Conservation (phyloP, 2,797 vertebrate species). For the Pagetopsis macropterus region DNA sequence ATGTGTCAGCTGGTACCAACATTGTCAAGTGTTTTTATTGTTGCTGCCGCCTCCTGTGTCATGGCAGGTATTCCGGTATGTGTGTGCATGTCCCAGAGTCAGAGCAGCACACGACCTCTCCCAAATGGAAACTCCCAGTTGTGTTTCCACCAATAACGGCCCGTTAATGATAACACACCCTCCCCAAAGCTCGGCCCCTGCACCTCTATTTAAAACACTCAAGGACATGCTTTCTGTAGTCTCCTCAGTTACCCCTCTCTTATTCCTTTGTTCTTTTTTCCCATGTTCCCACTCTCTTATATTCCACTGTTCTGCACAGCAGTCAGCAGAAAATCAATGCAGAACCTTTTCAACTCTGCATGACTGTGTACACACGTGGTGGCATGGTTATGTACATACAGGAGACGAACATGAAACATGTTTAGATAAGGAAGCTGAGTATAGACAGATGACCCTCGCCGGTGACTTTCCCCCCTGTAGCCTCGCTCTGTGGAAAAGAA, state of each 20-base stretch:
- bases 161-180: conserved; percentile 67
- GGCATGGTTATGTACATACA: conserved; percentile 31
- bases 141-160: conserved; percentile 72
- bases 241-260: neutral
- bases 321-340: conserved; percentile 39
- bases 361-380: conserved; percentile 44
- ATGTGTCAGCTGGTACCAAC: conserved; percentile 61
- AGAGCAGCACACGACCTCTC: conserved; percentile 54
- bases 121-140: conserved; percentile 53
- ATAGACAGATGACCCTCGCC: conserved; percentile 23
- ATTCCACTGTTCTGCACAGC: conserved; percentile 18
- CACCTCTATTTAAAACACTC: conserved; percentile 66
- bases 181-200: conserved; percentile 55
- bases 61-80: conserved; percentile 53
- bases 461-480: neutral
- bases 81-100: conserved; percentile 10
- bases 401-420: conserved; percentile 54
- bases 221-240: conserved; percentile 61
- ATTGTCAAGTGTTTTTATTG: conserved; percentile 49
- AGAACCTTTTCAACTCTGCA: conserved; percentile 50
- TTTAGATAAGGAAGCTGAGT: conserved; percentile 44
- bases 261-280: conserved; percentile 2
- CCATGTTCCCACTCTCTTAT: neutral
- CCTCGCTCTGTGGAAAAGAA: conserved; percentile 1
- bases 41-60: conserved; percentile 37